phyloP scores from a whole-genome alignment of 2,113 vertebrate species.

The Podiceps cristatus region DNA sequence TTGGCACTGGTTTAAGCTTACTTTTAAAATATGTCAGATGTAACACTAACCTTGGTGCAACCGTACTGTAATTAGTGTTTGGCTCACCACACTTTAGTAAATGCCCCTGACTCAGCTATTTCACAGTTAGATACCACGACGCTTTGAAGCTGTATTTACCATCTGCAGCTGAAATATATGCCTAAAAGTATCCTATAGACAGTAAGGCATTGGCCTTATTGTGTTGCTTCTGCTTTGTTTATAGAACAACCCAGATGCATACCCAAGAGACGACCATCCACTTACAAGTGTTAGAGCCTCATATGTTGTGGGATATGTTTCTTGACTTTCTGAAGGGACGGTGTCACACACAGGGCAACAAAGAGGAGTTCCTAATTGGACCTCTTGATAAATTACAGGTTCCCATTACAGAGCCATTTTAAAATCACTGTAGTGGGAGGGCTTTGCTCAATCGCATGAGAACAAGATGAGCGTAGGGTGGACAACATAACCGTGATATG shows the following conservation, averaged over 20 bases:
- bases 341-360: not conserved
- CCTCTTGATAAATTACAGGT: not conserved
- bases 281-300: not conserved
- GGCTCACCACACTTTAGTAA: conserved; percentile 16
- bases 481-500: not conserved
- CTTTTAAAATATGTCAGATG: conserved; percentile 55
- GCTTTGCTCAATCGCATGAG: not conserved
- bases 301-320: not conserved
- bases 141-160: conserved; percentile 67
- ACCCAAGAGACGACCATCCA: not conserved
- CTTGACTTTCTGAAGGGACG: not conserved
- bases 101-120: conserved; percentile 72
- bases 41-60: conserved; percentile 37
- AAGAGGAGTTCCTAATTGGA: not conserved
- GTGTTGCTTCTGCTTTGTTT: not conserved
- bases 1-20: conserved; percentile 19
- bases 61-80: conserved; percentile 59
- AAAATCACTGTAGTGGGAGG: not conserved
- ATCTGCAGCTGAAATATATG: conserved; percentile 57
- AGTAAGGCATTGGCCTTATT: not conserved
- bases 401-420: not conserved
- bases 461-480: not conserved
- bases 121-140: conserved; percentile 52
- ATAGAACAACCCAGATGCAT: not conserved
- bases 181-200: conserved; percentile 24